phyloP scores from a whole-genome alignment of 2,113 vertebrate genomes.

The Xyliphius kryptos region DNA sequence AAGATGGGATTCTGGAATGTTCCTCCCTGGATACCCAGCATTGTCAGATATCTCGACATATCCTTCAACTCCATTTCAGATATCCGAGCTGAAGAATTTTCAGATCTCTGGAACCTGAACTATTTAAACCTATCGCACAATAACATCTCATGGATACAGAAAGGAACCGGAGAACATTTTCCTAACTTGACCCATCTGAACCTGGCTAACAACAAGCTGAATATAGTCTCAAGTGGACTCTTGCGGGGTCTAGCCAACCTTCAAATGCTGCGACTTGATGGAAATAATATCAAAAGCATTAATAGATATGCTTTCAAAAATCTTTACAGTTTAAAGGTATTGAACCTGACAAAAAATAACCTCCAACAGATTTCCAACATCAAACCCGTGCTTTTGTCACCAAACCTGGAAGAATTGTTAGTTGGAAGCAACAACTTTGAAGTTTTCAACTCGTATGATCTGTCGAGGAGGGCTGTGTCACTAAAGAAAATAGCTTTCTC shows the following conservation, averaged over 20 bases:
- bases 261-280: conserved; percentile 24
- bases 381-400: conserved; percentile 12
- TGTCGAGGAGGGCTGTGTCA: conserved; percentile 18
- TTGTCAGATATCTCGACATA: conserved; percentile 23
- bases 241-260: conserved; percentile 5
- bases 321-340: conserved; percentile 26
- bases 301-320: conserved; percentile 18
- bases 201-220: conserved; percentile 24
- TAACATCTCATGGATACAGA: conserved; percentile 27
- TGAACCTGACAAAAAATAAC: conserved; percentile 32
- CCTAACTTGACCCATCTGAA: conserved; percentile 24
- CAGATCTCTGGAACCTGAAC: conserved; percentile 26
- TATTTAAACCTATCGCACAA: conserved; percentile 31
- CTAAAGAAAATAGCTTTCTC: conserved; percentile 28
- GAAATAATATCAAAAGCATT: conserved; percentile 23
- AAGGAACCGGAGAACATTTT: conserved; percentile 18
- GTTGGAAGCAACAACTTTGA: conserved; percentile 27
- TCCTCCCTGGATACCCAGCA: conserved; percentile 4
- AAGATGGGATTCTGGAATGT: conserved; percentile 28
- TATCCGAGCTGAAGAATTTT: conserved; percentile 20
- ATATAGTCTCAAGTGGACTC: conserved; percentile 1
- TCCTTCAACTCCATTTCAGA: conserved; percentile 29
- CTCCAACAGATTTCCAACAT: conserved; percentile 11
- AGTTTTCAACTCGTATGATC: conserved; percentile 24
- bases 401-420: conserved; percentile 23